Percentiles rank a stretch among this genome's conserved stretches.
Evolutionary conservation across 2,797 vertebrate genomes (phyloP).

Genomic region (Poecilia velifera): DNA sequence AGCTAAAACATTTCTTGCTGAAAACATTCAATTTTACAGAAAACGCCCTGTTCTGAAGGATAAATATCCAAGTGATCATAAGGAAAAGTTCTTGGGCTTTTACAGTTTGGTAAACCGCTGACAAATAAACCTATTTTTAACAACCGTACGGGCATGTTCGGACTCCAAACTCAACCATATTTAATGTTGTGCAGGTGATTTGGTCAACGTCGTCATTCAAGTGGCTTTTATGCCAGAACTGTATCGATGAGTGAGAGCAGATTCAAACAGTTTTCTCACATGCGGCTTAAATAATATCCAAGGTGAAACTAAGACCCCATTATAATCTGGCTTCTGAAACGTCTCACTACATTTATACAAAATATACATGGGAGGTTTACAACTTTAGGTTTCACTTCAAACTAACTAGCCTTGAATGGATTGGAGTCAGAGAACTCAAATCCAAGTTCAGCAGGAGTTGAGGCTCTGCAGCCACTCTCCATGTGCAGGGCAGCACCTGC

Average conservation of each 20-base stretch:
- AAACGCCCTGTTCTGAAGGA: neutral
- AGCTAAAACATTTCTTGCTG: neutral
- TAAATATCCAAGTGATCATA: neutral
- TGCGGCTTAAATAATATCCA: neutral
- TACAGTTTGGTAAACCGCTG: neutral
- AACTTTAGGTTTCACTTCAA: slow-evolving; percentile 4
- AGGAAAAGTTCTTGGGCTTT: neutral
- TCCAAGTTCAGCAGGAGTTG: neutral
- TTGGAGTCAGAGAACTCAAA: slow-evolving; percentile 1
- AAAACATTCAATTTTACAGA: neutral
- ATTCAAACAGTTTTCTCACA: neutral
- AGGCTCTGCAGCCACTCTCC: slow-evolving; percentile 1
- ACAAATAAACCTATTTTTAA: neutral
- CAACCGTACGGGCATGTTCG: neutral
- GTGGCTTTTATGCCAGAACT: neutral
- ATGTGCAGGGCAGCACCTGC: neutral
- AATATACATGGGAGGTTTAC: neutral
- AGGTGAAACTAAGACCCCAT: neutral
- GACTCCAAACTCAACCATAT: neutral
- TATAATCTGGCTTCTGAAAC: slow-evolving; percentile 1
- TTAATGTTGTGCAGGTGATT: neutral
- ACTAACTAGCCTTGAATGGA: slow-evolving; percentile 11
- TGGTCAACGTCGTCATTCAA: neutral
- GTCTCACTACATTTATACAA: neutral
- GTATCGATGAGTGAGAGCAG: neutral